Base-by-base conservation (phyloP, 2,797 vertebrate species). In the Galagoides demidoff region DNA sequence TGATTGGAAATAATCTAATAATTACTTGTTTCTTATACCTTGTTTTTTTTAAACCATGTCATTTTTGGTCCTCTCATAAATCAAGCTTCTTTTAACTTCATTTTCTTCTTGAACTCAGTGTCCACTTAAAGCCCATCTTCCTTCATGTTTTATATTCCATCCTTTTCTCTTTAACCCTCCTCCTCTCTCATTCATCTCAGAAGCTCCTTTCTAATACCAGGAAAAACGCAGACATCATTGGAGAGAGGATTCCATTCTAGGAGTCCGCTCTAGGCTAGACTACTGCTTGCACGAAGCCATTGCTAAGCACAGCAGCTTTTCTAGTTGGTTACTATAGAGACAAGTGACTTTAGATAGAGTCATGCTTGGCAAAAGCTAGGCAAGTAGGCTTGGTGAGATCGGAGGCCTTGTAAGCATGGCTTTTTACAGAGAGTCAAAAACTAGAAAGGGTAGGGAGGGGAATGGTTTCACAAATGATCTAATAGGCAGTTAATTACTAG, bases 301-400 rank as follows among this genome's bases (percentile, higher is more conserved):
- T 77, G 91, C 93, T 87, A 86, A 94, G 70, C 95, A 76, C 57
- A 66, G 68, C 88, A 76, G 64, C 89, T 76, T 95, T 96, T 89
- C 89, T 86, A 87, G 95, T 84, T 52, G 79, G 90, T 97, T 97
- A 94, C 95, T 96, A 95, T 96, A 97, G 96, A 97, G 90, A 97
- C 90, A 89, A 86, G 83, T 74, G 79, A 90, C 92, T 89, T 90
- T 91, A 86, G 74, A 89, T 94, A 77, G 93, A 95, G 89, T 85
- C 68, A 81, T 0, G 12, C 84, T 96, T 95, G 52, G 93, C 22
- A 73, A 81, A 96, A 89, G 92, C 78, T 93, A 95, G 89, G 68
- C 70, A 92, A 83, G 77, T 84, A 86, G 91, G 64, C 77, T 92
- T 94, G 70, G 31, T 97, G 88, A 93, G 85, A 85, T 59, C 85